phyloP scores from a whole-genome alignment of 2,888 invertebrate species.

The Ochropleura plecta region DNA sequence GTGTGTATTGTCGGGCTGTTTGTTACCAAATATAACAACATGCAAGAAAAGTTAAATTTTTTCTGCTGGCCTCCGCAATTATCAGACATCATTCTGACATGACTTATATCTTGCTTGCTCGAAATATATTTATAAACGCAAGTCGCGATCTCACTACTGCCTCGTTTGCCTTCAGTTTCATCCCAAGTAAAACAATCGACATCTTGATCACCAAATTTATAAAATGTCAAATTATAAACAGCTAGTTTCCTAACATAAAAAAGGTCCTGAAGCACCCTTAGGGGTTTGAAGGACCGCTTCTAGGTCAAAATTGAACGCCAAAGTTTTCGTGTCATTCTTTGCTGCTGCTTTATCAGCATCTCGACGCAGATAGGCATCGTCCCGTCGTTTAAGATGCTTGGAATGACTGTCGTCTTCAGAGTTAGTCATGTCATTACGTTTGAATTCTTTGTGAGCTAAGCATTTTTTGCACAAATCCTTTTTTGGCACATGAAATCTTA shows the following conservation, averaged over 20 bases:
- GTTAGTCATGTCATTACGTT: no score
- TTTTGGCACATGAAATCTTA: no score
- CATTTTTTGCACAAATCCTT: no score
- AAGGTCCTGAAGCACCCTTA: conserved; percentile 50
- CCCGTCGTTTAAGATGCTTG: conserved; percentile 27
- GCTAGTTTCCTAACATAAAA: conserved; percentile 1
- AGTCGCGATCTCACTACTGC: conserved; percentile 67
- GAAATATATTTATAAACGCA: conserved; percentile 61
- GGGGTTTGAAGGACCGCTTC: conserved; percentile 58
- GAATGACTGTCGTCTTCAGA: no score
- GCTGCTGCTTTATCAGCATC: conserved; percentile 66
- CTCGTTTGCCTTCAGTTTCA: conserved; percentile 65
- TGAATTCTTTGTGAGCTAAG: no score
- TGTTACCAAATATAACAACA: conserved; percentile 13
- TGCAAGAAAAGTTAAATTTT: conserved; percentile 1
- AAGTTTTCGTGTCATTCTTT: conserved; percentile 53
- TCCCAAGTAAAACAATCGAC: conserved; percentile 63
- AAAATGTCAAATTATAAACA: conserved; percentile 71
- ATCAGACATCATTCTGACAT: conserved; percentile 62
- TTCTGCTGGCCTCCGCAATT: conserved; percentile 24
- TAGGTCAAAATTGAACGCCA: conserved; percentile 60
- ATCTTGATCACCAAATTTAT: conserved; percentile 70
- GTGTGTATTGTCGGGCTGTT: neutral
- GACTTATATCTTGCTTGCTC: conserved; percentile 26
- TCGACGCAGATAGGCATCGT: conserved; percentile 46